phyloP scores from a whole-genome alignment of 37 sponge, comb jelly and placozoan genomes.

The Cliona cf. orientalis region DNA sequence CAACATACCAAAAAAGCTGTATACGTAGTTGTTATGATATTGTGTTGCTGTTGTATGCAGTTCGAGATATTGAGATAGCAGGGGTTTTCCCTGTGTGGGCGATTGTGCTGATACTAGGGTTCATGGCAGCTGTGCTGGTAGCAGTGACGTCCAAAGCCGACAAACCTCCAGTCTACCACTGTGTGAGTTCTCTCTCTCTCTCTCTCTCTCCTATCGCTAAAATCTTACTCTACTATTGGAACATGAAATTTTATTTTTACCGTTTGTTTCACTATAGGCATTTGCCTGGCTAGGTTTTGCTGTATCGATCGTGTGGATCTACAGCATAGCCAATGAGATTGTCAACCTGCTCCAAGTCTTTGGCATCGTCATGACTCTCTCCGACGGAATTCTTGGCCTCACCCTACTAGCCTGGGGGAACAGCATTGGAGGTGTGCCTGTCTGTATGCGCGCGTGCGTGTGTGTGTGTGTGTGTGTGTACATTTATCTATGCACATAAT shows the following conservation, averaged over 20 bases:
- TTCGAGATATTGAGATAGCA: constrained; percentile 48
- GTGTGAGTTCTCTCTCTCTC: constrained; percentile 62
- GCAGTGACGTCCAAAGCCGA: constrained; percentile 69
- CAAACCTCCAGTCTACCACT: constrained; percentile 82
- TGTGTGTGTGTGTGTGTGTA: constrained; percentile 8
- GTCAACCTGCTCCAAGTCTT: constrained; percentile 93
- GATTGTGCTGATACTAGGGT: constrained; percentile 45
- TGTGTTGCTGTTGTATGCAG: constrained; percentile 48
- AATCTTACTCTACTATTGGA: too few species aligned
- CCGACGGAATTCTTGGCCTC: constrained; percentile 91
- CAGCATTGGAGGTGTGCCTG: constrained; percentile 90
- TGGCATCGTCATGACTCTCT: constrained; percentile 85
- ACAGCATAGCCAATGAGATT: constrained; percentile 94
- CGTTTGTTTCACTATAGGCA: too few species aligned
- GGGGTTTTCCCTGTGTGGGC: constrained; percentile 77
- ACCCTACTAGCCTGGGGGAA: constrained; percentile 99
- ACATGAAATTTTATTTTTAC: too few species aligned
- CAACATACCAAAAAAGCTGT: too few species aligned
- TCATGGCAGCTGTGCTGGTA: constrained; percentile 71
- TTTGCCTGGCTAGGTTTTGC: constrained; percentile 93
- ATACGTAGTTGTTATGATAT: too few species aligned
- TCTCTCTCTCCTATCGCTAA: neutral
- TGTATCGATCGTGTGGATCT: constrained; percentile 94
- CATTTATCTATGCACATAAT: neutral
- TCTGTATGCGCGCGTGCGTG: neutral